Evolutionary conservation across 2,888 invertebrate genomes (phyloP).

Genomic region (Lydus trimaculatus): DNA sequence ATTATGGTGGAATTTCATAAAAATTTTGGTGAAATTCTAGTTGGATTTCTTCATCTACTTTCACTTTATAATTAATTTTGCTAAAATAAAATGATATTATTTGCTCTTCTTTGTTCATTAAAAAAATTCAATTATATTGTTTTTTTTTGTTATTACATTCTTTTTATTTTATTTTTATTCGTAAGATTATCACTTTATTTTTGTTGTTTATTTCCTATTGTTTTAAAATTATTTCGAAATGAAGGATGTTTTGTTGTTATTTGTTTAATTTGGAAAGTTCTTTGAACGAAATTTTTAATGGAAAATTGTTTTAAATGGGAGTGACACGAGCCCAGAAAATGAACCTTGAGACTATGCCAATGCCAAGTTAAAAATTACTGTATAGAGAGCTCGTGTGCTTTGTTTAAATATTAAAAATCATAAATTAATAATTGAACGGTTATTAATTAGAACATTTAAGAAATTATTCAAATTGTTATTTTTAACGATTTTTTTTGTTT

Average conservation of each 20-base stretch:
- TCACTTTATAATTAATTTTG: background rate
- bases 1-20: background rate
- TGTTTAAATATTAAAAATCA: background rate
- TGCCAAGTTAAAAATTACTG: conserved; percentile 25
- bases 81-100: background rate
- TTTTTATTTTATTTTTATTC: background rate
- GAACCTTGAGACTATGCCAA: conserved; percentile 29
- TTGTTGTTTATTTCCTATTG: background rate
- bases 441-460: too few species aligned
- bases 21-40: background rate
- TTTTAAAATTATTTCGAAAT: background rate
- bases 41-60: background rate
- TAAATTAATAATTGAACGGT: background rate
- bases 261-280: conserved; percentile 4
- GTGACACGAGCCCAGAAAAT: conserved; percentile 15
- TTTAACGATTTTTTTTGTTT: too few species aligned
- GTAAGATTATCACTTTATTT: background rate
- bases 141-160: background rate
- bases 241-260: background rate
- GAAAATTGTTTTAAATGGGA: conserved; percentile 10
- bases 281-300: conserved; percentile 1
- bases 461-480: too few species aligned
- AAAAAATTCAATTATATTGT: too few species aligned
- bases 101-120: too few species aligned
- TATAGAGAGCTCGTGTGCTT: background rate